Conservation (phyloP, 2,797 vertebrate genomes). For the Enteromius mattozi region DNA sequence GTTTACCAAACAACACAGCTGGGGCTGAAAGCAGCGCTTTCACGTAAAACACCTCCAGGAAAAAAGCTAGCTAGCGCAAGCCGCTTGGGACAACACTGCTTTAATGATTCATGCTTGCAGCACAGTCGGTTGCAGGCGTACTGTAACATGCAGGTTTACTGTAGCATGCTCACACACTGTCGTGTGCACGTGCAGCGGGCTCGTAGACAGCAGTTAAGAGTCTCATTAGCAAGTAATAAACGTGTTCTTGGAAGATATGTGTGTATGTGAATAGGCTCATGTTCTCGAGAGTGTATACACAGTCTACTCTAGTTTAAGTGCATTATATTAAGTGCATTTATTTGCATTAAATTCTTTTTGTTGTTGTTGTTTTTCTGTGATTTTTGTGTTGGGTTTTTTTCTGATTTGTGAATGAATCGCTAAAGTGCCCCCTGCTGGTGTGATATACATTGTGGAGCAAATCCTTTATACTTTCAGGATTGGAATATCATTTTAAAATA, state of each 20-base stretch:
- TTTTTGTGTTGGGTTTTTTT: background rate
- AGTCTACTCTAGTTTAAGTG: background rate
- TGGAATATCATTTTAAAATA: background rate
- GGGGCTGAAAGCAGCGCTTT: constrained; percentile 51
- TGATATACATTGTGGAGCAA: background rate
- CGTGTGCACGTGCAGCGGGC: background rate
- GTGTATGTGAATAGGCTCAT: constrained; percentile 9
- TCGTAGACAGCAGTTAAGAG: background rate
- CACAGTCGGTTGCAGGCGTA: constrained; percentile 23
- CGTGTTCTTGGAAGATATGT: background rate
- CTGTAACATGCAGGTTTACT: constrained; percentile 8
- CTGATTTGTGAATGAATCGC: constrained; percentile 28
- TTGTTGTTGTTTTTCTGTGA: background rate
- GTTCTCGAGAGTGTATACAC: background rate
- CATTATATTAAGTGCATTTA: background rate
- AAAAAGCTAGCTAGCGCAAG: constrained; percentile 41
- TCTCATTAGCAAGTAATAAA: constrained; percentile 24
- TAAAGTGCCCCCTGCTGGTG: constrained; percentile 35
- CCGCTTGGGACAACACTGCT: constrained; percentile 38
- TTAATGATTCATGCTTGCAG: constrained; percentile 45
- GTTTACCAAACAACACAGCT: constrained; percentile 58
- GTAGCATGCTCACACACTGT: constrained; percentile 7
- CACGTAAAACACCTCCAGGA: constrained; percentile 60
- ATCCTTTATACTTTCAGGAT: background rate
- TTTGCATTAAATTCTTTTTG: background rate